Percentiles rank a stretch among this genome's conserved stretches.
Evolutionary conservation across 2,113 vertebrate species (phyloP).

Genomic region (Phasianus colchicus): DNA sequence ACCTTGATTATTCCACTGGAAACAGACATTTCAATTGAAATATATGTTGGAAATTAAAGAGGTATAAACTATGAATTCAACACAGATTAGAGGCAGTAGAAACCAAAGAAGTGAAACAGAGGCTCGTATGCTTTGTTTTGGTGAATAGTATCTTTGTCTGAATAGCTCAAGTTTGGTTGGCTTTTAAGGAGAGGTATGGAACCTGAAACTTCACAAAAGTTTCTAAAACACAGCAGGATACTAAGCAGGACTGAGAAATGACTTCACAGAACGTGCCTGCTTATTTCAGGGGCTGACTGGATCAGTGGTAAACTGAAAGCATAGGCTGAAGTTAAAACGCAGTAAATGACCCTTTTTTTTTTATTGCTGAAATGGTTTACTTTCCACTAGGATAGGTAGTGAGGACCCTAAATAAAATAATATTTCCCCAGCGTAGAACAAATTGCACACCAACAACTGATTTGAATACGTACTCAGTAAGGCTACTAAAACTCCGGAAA

Average conservation of each 20-base stretch:
- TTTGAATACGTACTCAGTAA: neutral
- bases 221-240: constrained; percentile 1
- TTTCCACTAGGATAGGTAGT: neutral
- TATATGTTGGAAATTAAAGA: neutral
- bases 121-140: neutral
- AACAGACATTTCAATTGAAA: neutral
- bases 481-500: neutral
- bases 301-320: neutral
- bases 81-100: neutral
- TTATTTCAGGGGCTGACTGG: neutral
- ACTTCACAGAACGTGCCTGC: neutral
- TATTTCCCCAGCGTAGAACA: neutral
- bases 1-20: neutral
- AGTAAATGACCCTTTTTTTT: neutral
- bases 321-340: neutral
- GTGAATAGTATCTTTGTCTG: neutral
- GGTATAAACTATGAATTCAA: neutral
- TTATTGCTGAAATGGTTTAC: neutral
- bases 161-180: neutral
- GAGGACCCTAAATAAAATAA: neutral
- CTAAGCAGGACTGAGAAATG: neutral
- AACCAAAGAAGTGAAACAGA: neutral
- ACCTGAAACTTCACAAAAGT: constrained; percentile 2
- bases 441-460: neutral
- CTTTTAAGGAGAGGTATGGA: neutral